A percentile compares a stretch with the other conserved stretches of the same genome.
These are phyloP conservation scores for Hippocampus zosterae DNA, from an alignment of 2,113 vertebrate species.

Conservation along the genomic window DNA sequence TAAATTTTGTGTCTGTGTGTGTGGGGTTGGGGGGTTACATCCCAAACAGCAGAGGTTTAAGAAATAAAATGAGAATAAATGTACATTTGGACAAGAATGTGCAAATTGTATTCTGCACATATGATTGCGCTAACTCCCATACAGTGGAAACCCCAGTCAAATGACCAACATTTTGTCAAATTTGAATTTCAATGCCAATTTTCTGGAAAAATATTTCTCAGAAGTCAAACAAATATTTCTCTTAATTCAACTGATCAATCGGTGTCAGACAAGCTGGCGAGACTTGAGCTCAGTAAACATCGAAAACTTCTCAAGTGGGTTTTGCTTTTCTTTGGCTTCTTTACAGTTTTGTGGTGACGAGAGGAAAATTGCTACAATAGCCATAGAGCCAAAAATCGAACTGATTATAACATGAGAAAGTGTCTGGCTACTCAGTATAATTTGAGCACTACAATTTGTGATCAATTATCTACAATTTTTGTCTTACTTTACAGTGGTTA, in stretches of 20 bases:
- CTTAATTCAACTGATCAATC: neutral
- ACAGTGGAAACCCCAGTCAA: neutral
- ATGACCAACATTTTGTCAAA: neutral
- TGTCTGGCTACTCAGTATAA: neutral
- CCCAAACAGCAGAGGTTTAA: too few relatives aligned
- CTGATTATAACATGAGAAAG: neutral
- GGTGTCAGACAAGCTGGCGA: neutral
- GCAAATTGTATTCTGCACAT: too few relatives aligned
- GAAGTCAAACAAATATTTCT: neutral
- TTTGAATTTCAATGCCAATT: neutral
- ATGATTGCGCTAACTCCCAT: neutral
- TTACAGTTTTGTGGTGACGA: neutral
- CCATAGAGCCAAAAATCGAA: neutral
- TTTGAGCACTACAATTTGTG: neutral
- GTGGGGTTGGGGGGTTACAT: too few relatives aligned
- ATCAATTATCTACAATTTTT: neutral
- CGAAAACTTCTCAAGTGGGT: neutral
- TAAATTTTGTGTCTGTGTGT: too few relatives aligned
- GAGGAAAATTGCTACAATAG: neutral
- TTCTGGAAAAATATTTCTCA: neutral
- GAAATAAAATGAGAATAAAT: too few relatives aligned
- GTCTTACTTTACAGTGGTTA: neutral
- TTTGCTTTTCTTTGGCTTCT: neutral
- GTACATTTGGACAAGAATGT: too few relatives aligned
- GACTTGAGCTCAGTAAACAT: neutral